Base-by-base conservation (phyloP, 37 sponge, comb jelly and placozoan species). In the Spongia lamella region DNA sequence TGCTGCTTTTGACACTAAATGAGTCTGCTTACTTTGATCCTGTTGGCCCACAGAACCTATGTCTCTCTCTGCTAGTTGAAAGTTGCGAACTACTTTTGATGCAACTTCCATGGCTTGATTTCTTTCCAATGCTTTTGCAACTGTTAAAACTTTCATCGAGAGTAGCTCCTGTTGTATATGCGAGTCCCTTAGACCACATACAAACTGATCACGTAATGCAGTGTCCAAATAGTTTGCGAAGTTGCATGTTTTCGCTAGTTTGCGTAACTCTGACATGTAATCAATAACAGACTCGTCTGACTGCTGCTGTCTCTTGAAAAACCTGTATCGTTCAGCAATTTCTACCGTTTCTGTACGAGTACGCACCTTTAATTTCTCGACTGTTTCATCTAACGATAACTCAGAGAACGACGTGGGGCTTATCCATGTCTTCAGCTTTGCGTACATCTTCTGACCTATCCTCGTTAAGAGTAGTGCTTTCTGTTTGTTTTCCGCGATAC, bases 261-360 rank as follows among this genome's bases (percentile, higher is more conserved):
- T 26, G 6, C 31, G 65, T 7, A 63, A 35, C 6, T 4, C 58
- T 56, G 58, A 2, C 6, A 56, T 56, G 6, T 56, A 56, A 26
- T 56, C 58, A 56, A 25, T 56, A 25, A 56, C 58, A n/a, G n/a
- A n/a, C n/a, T n/a, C n/a, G 6, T 56, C 58, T 5, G 5, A 22
- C 58, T 5, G 22, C 5, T 56, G 58, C 25, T 56, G 58, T 2
- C 58, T 2, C 25, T 56, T 56, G 5, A 56, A 56, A 5, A 56
- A 56, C 2, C 58, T 22, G 58, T 7, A 56, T 26, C 58, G 58
- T 25, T 56, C 58, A 7, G 58, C 58, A 56, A 56, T 56, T 56
- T 56, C 58, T 25, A 56, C 58, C 58, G 58, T 56, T 25, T 56
- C 58, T 7, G 58, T 22, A n/a, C n/a, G n/a, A n/a, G n/a, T n/a